A percentile compares a stretch with the other conserved stretches of the same genome.
Conservation (phyloP, 1,140 invertebrate genomes). For the Papilio xuthus region DNA sequence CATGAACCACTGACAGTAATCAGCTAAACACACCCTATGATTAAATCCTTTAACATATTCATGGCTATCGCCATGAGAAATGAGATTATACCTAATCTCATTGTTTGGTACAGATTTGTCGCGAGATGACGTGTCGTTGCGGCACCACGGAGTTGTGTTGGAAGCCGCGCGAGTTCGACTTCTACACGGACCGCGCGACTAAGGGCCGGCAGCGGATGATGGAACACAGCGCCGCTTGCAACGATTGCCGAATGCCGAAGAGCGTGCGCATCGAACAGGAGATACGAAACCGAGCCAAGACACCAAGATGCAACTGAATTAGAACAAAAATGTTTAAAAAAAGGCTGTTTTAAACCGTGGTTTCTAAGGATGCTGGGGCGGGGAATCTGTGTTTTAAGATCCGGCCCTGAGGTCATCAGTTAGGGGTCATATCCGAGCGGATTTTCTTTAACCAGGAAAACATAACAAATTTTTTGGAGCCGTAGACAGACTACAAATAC, state of each 20-base stretch:
- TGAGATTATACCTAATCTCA: too few species aligned
- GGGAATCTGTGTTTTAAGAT: too few species aligned
- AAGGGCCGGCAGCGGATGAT: slow-evolving; percentile 62
- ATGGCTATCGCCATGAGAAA: too few species aligned
- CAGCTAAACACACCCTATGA: not conserved
- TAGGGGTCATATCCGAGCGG: too few species aligned
- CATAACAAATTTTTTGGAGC: too few species aligned
- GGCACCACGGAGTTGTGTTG: slow-evolving; percentile 65
- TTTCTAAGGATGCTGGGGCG: not conserved
- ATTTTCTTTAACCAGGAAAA: too few species aligned
- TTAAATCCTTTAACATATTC: not conserved
- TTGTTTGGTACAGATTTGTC: slow-evolving; percentile 62
- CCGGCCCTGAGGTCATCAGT: too few species aligned
- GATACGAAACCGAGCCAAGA: slow-evolving; percentile 45
- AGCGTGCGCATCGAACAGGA: slow-evolving; percentile 59
- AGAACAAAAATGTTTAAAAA: slow-evolving; percentile 16
- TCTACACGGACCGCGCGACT: slow-evolving; percentile 56
- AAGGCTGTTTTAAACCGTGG: not conserved
- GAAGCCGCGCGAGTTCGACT: slow-evolving; percentile 60
- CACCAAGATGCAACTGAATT: slow-evolving; percentile 39
- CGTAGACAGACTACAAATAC: not conserved
- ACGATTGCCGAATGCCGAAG: slow-evolving; percentile 51
- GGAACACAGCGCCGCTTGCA: slow-evolving; percentile 49
- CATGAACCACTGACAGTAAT: not conserved
- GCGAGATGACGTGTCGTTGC: slow-evolving; percentile 67